Percentiles rank a stretch among this genome's conserved stretches.
Conservation (phyloP, 2,113 vertebrate genomes). For the Tapirus terrestris region DNA sequence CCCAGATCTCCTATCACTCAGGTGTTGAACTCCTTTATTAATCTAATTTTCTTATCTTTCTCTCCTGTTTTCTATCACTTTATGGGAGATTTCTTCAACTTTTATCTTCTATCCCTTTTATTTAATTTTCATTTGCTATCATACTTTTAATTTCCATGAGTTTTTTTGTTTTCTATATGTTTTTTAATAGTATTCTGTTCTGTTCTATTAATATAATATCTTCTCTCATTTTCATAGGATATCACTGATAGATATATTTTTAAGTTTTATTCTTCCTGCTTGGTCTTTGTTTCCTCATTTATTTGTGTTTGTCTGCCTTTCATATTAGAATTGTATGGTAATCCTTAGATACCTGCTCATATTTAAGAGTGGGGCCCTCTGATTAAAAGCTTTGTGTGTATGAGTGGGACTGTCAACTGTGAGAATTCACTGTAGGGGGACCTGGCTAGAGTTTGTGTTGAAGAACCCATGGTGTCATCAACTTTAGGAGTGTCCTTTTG, state of each 20-base stretch:
- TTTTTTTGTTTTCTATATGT: not conserved
- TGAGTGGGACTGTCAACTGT: not conserved
- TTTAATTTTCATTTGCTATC: not conserved
- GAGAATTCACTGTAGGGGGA: not conserved
- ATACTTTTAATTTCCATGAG: not conserved
- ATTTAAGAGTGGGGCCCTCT: not conserved
- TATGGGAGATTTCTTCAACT: conserved; percentile 5
- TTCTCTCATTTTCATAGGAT: not conserved
- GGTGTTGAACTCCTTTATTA: not conserved
- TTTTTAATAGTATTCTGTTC: not conserved
- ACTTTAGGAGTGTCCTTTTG: not conserved
- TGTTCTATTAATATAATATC: not conserved
- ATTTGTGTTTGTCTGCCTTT: not conserved
- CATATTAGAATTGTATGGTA: not conserved
- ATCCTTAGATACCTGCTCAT: not conserved
- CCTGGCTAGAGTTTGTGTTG: not conserved
- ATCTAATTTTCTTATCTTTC: not conserved
- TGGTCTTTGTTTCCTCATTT: not conserved
- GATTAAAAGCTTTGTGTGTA: not conserved
- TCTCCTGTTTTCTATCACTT: not conserved
- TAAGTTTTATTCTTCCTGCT: not conserved
- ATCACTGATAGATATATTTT: not conserved
- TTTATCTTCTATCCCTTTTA: not conserved
- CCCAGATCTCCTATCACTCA: not conserved
- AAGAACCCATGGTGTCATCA: not conserved